Percentiles rank a stretch among this genome's conserved stretches.
phyloP scores from a whole-genome alignment of 92 coral and sea anemone genomes.

The Paragorgia papillata region DNA sequence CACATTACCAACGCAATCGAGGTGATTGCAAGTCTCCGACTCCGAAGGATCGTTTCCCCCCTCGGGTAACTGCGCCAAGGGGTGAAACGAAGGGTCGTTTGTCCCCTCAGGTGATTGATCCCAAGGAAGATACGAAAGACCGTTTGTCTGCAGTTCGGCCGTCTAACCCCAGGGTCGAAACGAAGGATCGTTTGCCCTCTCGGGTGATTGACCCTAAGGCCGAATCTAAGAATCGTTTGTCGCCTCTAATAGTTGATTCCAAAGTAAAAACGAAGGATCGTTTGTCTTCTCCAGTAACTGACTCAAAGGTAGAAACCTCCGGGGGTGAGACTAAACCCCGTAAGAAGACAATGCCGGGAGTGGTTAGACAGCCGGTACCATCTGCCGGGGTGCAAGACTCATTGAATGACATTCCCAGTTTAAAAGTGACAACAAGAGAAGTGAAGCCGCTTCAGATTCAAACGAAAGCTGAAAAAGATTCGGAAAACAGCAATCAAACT shows the following conservation, averaged over 20 bases:
- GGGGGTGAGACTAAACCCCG: neutral
- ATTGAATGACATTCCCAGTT: constrained; percentile 2
- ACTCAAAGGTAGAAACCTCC: neutral
- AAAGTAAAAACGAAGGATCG: constrained; percentile 2
- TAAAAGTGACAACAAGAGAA: constrained; percentile 13
- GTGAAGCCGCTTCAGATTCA: constrained; percentile 32
- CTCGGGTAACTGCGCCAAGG: constrained; percentile 13
- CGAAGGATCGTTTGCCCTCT: no score
- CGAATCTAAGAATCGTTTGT: no score
- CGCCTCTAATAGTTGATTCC: no score
- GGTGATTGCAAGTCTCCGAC: constrained; percentile 7
- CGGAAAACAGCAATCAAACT: neutral
- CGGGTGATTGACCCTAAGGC: no score
- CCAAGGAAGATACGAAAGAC: no score
- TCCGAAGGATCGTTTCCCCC: neutral
- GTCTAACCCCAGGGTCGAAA: no score
- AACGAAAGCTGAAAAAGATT: constrained; percentile 39
- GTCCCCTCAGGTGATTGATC: no score
- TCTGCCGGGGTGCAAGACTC: constrained; percentile 26
- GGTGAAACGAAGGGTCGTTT: no score
- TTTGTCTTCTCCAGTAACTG: constrained; percentile 6
- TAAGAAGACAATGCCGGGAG: neutral
- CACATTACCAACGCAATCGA: constrained; percentile 19
- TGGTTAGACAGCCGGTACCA: neutral
- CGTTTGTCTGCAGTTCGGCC: no score